Evolutionary conservation across 1,140 invertebrate species (phyloP), one percentile per base, ranked within the genome.

Genomic region (Tetraneura akinire): DNA sequence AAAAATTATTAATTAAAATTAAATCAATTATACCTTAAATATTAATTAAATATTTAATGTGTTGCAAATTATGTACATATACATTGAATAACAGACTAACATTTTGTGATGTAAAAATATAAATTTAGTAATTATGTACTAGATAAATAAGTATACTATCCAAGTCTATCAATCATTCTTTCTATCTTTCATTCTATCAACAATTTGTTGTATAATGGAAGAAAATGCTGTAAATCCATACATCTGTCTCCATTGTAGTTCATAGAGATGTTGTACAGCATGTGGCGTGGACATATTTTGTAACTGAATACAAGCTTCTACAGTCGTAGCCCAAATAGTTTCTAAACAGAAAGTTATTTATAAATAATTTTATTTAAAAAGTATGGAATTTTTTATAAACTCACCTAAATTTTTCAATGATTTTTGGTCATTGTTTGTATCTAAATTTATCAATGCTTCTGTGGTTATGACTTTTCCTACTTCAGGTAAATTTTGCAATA

Each of bases 331-430:
- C 84, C 84, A 85, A 47, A 85, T 85, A 9, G 84, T 85, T 81
- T 85, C 84, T 85, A 80, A 82, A 81, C 14, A 80, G 26, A 76
- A 70, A 80, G 45, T 23, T 29, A 81, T 55, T n/a, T 18, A 16
- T 14, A 49, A 74, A 11, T 23, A 29, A 45, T n/a, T n/a, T n/a
- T n/a, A n/a, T n/a, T n/a, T 37, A 49, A 32, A 13, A 21, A 42
- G 9, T 66, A 1, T 5, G 6, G 42, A 13, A 42, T 1, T 4
- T 13, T n/a, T 18, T 16, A 68, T 32, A 32, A 21, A 76, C 71
- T 82, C 80, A 85, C 84, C 84, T 55, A 85, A 81, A 82, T 85
- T 85, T 80, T 84, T 84, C 9, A 84, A 82, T 32, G 83, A 83
- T 42, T 82, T 81, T 76, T 84, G 83, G 51, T 84, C 82, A 26